phyloP scores from a whole-genome alignment of 2,888 invertebrate species.

The Drosophila phalerata region DNA sequence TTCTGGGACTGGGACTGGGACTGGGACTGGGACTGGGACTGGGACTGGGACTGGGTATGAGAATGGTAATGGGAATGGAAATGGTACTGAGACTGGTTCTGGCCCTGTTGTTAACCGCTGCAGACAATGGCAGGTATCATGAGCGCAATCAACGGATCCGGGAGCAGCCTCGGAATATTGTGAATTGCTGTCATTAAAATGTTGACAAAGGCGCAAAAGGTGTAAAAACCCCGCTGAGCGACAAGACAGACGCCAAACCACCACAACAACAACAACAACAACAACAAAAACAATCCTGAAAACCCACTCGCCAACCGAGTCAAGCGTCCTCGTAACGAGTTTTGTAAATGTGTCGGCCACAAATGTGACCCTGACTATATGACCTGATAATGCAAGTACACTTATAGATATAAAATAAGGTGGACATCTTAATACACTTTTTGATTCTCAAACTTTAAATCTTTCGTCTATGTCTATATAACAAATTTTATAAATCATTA shows the following conservation, averaged over 20 bases:
- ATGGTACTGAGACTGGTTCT: neutral
- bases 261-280: neutral
- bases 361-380: conserved; percentile 47
- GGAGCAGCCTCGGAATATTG: conserved; percentile 45
- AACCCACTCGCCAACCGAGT: conserved; percentile 6
- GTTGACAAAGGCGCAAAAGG: conserved; percentile 79
- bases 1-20: neutral
- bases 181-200: conserved; percentile 82
- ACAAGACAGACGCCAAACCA: conserved; percentile 36
- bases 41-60: neutral
- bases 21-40: neutral
- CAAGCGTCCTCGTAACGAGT: conserved; percentile 60
- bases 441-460: too few species aligned
- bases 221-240: conserved; percentile 66
- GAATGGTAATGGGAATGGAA: neutral
- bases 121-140: conserved; percentile 74
- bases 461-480: too few species aligned
- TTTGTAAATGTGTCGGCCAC: conserved; percentile 65
- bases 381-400: conserved; percentile 23
- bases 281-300: neutral
- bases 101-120: conserved; percentile 13
- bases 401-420: too few species aligned
- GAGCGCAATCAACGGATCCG: conserved; percentile 64
- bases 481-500: too few species aligned
- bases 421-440: too few species aligned